A percentile compares a stretch with the other conserved stretches of the same genome.
phyloP scores from a whole-genome alignment of 2,113 vertebrate genomes.

The Forbesichthys papilliferus region DNA sequence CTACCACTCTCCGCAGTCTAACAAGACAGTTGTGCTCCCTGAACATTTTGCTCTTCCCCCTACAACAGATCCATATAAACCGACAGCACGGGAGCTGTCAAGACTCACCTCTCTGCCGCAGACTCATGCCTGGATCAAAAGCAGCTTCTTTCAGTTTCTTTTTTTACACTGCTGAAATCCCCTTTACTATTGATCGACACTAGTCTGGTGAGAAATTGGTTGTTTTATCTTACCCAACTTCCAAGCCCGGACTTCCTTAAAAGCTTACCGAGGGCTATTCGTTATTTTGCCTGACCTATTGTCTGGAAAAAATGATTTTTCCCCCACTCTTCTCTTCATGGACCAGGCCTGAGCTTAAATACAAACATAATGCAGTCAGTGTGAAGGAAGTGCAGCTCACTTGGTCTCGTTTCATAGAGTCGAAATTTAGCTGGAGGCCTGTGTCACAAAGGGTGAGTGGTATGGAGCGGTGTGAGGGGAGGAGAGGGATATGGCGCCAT shows the following conservation, averaged over 20 bases:
- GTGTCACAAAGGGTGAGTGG: constrained; percentile 72
- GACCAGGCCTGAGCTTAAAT: constrained; percentile 59
- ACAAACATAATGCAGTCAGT: constrained; percentile 73
- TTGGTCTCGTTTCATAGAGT: constrained; percentile 64
- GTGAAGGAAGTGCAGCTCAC: constrained; percentile 64
- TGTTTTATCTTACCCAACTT: constrained; percentile 68
- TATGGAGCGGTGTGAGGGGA: constrained; percentile 57
- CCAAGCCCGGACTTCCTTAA: constrained; percentile 65
- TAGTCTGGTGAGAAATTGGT: constrained; percentile 71
- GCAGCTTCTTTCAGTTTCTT: constrained; percentile 55
- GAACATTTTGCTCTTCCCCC: constrained; percentile 67
- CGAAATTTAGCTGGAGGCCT: constrained; percentile 67
- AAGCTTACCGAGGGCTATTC: constrained; percentile 69
- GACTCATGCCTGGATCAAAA: constrained; percentile 74
- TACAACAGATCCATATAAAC: constrained; percentile 72
- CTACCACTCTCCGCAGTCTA: constrained; percentile 59
- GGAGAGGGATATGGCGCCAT: constrained; percentile 59
- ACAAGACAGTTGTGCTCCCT: constrained; percentile 71
- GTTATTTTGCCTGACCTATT: constrained; percentile 69
- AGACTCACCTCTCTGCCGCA: constrained; percentile 69
- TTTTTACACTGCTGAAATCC: constrained; percentile 27
- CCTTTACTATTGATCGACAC: constrained; percentile 72
- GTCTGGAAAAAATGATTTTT: constrained; percentile 50
- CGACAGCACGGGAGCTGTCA: constrained; percentile 72
- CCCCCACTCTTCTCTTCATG: constrained; percentile 14